Evolutionary conservation across 2,797 vertebrate species (phyloP).

Genomic region (Rhincodon typus): DNA sequence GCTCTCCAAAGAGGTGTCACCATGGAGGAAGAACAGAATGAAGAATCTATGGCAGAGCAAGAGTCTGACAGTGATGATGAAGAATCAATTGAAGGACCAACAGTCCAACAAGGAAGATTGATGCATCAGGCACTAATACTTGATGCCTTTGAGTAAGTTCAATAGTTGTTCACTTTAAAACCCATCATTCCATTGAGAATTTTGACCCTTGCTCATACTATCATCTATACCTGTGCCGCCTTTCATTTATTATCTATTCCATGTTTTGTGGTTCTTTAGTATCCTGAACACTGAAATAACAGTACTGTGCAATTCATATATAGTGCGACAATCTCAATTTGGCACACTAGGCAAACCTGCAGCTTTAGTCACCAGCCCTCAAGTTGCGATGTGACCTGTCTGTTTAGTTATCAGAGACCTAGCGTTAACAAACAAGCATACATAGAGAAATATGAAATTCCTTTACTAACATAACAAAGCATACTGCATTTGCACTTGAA

Average conservation of each 20-base stretch:
- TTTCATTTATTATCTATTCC: neutral
- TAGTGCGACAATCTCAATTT: neutral
- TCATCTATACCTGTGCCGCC: neutral
- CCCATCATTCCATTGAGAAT: neutral
- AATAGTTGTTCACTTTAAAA: neutral
- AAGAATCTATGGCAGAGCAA: neutral
- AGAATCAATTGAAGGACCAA: neutral
- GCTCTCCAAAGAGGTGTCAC: slow-evolving; percentile 1
- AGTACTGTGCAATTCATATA: neutral
- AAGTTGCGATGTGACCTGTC: too few species aligned
- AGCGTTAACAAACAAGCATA: too few species aligned
- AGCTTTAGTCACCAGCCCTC: too few species aligned
- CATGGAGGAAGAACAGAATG: neutral
- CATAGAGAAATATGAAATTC: too few species aligned
- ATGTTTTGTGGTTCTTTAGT: neutral
- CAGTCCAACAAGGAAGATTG: neutral
- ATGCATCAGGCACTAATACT: neutral
- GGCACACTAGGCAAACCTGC: too few species aligned
- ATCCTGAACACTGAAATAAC: neutral
- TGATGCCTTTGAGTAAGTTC: slow-evolving; percentile 15
- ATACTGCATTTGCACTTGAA: too few species aligned
- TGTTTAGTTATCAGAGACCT: too few species aligned
- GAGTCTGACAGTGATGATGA: slow-evolving; percentile 1
- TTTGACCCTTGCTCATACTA: neutral
- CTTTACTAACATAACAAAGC: too few species aligned